Conservation (phyloP, 2,797 vertebrate genomes). For the Lacerta bilineata region DNA sequence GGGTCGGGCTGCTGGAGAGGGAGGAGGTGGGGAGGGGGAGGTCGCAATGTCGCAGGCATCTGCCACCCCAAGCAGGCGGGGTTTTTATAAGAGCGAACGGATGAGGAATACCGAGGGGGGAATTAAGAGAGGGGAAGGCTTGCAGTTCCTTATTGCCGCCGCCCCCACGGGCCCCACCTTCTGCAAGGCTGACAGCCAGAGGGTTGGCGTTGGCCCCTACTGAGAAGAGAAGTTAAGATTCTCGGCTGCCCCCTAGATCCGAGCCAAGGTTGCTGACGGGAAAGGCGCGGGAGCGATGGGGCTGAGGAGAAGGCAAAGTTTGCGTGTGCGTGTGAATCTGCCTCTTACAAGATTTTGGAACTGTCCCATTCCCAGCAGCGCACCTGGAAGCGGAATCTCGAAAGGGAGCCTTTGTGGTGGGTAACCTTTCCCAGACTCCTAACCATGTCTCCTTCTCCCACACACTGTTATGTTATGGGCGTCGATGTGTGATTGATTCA, state of each 20-base stretch:
- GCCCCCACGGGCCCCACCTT: background rate
- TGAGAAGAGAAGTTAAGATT: background rate
- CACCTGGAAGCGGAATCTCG: background rate
- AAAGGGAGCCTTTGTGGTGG: background rate
- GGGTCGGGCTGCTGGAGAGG: slow-evolving; percentile 28
- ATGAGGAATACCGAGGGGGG: background rate
- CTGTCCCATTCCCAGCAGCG: background rate
- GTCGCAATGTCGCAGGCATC: background rate
- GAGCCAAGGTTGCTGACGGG: background rate
- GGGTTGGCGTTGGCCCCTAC: background rate
- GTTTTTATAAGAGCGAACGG: slow-evolving; percentile 5
- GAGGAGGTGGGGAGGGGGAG: slow-evolving; percentile 29
- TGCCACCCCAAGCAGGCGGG: background rate
- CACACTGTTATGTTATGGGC: background rate
- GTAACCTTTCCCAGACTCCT: background rate
- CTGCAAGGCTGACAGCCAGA: background rate
- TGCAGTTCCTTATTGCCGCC: background rate
- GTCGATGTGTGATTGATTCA: background rate
- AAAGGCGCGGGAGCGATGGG: background rate
- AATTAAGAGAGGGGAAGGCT: too few species aligned
- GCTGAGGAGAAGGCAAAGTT: slow-evolving; percentile 6
- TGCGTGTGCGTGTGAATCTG: background rate
- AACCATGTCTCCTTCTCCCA: too few species aligned
- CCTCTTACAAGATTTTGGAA: background rate
- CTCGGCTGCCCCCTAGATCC: background rate